Base-by-base conservation (phyloP, 2,113 vertebrate species). In the Ciconia stormi region DNA sequence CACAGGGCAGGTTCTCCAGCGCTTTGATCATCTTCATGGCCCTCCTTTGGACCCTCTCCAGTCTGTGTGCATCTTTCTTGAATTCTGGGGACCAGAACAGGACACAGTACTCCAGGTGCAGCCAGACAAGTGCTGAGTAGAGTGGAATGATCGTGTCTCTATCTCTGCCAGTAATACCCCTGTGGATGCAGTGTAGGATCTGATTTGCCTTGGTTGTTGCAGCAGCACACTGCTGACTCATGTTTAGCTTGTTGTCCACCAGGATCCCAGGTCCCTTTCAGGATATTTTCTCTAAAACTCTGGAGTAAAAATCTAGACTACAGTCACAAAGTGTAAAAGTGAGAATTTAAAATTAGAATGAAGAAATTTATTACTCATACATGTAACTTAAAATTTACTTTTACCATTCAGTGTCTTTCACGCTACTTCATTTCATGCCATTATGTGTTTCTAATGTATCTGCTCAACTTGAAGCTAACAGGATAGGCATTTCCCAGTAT, bases 81-180 rank as follows among this genome's bases (percentile, higher is more conserved):
- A 55, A 12, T 18, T 56, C n/a, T 63, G 29, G 13, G 42, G 42
- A 55, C n/a, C 32, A 36, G 67, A 49, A 73, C 42, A 14, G 50
- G 25, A 30, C 16, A 17, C 17, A 14, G 25, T 30, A 36, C 14
- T 67, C 26, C 52, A 67, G 25, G 13, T 65, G 59, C 4, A 2
- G 32, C 69, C 4, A 1, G 59, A 50, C 9, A 44, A 36, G 7
- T 6, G 21, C 44, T 49, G 50, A 56, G 21, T 52, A 14, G 38
- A 18, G 26, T 36, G 20, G 44, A 50, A 32, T 38, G 52, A 4
- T 36, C 3, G 6, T 0, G 0, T 46, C 11, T 65, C 32, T 46
- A 1, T 30, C 20, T 40, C 47, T 55, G 23, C n/a, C n/a, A 18
- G 47, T 36, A 9, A 11, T 9, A n/a, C 2, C n/a, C 40, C 20